phyloP scores from a whole-genome alignment of 2,888 invertebrate genomes.

The Cataglyphis albicans region DNA sequence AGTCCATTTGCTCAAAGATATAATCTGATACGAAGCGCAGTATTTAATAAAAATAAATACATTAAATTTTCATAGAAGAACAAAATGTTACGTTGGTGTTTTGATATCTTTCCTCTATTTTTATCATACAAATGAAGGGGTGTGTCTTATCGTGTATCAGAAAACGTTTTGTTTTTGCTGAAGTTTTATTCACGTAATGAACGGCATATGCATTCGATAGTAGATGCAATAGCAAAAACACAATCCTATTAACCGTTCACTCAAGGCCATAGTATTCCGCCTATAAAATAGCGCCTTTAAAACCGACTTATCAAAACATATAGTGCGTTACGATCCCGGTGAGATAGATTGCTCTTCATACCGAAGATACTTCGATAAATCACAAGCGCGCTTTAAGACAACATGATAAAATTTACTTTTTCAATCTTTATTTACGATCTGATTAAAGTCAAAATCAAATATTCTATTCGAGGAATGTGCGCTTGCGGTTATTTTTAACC shows the following conservation, averaged over 20 bases:
- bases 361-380: neutral
- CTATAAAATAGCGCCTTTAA: slow-evolving; percentile 50
- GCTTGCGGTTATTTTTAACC: neutral
- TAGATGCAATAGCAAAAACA: slow-evolving; percentile 22
- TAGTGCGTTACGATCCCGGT: slow-evolving; percentile 15
- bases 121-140: neutral
- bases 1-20: neutral
- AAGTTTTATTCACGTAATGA: neutral
- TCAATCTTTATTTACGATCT: neutral
- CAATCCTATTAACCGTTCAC: slow-evolving; percentile 64
- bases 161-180: neutral
- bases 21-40: neutral
- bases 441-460: neutral
- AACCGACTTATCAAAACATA: slow-evolving; percentile 49
- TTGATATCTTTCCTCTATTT: neutral
- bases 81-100: neutral
- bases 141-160: neutral
- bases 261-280: slow-evolving; percentile 67
- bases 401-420: neutral
- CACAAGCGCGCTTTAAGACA: neutral
- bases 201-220: neutral
- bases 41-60: neutral
- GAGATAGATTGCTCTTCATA: neutral
- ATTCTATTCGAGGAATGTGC: neutral
- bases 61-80: neutral